Percentiles rank a stretch among this genome's conserved stretches.
Conservation (phyloP, 2,113 vertebrate genomes). For the Eurypyga helias region DNA sequence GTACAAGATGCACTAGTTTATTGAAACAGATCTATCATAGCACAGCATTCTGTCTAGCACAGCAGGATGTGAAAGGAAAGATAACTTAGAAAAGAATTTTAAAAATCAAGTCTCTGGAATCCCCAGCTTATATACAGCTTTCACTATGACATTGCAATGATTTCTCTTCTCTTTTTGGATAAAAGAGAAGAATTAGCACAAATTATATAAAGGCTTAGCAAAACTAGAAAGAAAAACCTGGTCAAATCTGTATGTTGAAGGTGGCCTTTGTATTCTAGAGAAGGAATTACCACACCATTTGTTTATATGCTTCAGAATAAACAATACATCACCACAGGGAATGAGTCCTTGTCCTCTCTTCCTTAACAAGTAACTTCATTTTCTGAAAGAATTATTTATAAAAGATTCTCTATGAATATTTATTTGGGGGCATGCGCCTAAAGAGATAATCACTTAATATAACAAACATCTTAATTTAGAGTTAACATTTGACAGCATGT, state of each 20-base stretch:
- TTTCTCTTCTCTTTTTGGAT: not conserved
- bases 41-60: not conserved
- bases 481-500: not conserved
- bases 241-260: not conserved
- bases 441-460: constrained; percentile 28
- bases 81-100: not conserved
- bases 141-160: not conserved
- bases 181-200: not conserved
- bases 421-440: not conserved
- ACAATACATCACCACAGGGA: not conserved
- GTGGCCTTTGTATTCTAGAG: not conserved
- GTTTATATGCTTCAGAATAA: not conserved
- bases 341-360: not conserved
- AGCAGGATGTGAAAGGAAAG: not conserved
- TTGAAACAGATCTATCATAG: not conserved
- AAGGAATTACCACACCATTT: not conserved
- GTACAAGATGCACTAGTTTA: not conserved
- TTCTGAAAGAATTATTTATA: constrained; percentile 52
- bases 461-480: constrained; percentile 17
- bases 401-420: constrained; percentile 4
- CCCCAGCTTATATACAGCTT: not conserved
- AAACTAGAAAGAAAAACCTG: not conserved
- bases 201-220: not conserved
- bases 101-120: not conserved
- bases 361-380: not conserved